Conservation (phyloP, 2,797 vertebrate genomes). For the Pampus argenteus region DNA sequence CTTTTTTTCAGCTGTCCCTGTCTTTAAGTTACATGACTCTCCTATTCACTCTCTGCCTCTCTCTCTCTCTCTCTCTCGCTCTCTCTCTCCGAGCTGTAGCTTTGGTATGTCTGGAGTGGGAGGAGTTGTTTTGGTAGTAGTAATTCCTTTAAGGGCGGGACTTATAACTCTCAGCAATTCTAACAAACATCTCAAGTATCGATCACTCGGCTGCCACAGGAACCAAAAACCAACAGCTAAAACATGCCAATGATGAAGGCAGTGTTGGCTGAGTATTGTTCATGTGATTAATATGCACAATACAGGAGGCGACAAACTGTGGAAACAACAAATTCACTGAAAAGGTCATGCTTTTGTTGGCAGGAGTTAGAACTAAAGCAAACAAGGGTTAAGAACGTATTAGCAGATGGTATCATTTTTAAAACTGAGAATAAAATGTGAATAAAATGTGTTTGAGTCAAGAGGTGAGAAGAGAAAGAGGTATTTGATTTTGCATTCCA, state of each 20-base stretch:
- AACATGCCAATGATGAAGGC: constrained; percentile 35
- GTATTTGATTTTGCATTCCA: background rate
- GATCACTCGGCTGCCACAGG: constrained; percentile 57
- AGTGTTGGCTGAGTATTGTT: background rate
- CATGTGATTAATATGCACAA: constrained; percentile 15
- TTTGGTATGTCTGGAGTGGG: constrained; percentile 59
- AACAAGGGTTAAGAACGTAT: background rate
- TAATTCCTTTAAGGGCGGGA: constrained; percentile 75
- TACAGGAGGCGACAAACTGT: constrained; percentile 3
- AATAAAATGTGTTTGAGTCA: background rate
- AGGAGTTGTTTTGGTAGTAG: constrained; percentile 75
- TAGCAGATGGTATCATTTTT: background rate
- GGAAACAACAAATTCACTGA: constrained; percentile 22
- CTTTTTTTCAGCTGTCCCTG: constrained; percentile 29
- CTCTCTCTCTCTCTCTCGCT: constrained; percentile 6
- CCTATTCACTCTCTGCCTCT: constrained; percentile 18
- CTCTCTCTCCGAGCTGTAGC: constrained; percentile 45
- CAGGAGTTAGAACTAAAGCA: background rate
- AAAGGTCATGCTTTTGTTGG: background rate
- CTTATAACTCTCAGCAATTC: constrained; percentile 60
- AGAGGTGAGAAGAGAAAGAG: constrained; percentile 1
- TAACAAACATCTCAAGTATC: constrained; percentile 61
- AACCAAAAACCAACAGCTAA: constrained; percentile 61
- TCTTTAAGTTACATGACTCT: constrained; percentile 38
- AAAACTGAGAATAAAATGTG: background rate